These are phyloP conservation scores for Spea hammondii DNA, from an alignment of 2,797 vertebrate species.

Conservation along the genomic window DNA sequence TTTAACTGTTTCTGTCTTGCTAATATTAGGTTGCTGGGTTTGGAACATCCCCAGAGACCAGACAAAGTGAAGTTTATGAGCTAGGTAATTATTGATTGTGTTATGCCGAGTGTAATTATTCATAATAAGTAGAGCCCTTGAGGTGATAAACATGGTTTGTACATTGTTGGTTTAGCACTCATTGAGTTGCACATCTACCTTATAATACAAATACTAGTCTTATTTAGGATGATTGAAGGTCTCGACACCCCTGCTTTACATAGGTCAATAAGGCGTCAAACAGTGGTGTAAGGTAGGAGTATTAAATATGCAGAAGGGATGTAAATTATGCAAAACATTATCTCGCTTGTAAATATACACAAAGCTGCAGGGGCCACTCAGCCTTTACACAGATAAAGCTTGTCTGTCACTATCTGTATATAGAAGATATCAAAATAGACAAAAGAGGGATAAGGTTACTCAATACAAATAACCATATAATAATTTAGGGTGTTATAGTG, in stretches of 20 bases:
- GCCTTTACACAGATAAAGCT: neutral
- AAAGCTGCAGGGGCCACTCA: neutral
- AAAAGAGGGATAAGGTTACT: no score
- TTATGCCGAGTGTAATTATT: neutral
- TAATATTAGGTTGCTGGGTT: neutral
- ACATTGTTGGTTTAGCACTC: no score
- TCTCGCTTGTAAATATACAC: constrained; percentile 8
- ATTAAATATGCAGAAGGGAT: constrained; percentile 23
- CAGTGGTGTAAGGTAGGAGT: neutral
- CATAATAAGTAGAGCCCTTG: neutral
- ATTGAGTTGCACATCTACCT: no score
- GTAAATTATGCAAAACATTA: constrained; percentile 36
- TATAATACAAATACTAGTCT: no score
- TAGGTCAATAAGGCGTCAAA: neutral
- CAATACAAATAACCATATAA: no score
- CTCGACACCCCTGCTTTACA: no score
- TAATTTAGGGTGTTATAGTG: no score
- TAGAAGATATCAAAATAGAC: neutral
- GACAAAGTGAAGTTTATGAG: neutral
- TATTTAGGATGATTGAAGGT: no score
- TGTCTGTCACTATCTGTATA: neutral
- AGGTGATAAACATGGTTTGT: no score
- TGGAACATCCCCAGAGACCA: constrained; percentile 8
- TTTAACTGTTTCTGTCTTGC: neutral
- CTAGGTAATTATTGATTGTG: constrained; percentile 11